Evolutionary conservation across 1,140 invertebrate species (phyloP), one percentile per base, ranked within the genome.

Genomic region (Aphaenogaster ashmeadi): DNA sequence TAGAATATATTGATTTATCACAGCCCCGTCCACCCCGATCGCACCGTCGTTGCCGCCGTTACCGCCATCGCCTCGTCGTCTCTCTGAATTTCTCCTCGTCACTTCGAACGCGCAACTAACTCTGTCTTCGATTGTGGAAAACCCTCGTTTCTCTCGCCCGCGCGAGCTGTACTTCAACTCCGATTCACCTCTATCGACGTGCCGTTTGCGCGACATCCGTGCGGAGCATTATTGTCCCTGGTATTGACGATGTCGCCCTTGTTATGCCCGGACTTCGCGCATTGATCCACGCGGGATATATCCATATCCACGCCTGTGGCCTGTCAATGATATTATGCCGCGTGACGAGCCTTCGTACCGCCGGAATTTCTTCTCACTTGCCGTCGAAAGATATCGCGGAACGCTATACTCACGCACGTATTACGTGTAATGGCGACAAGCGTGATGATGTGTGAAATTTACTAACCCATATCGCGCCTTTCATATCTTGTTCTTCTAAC

Each of bases 1-100:
- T 92, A 92, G 93, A 92, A 94, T 94, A 94, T 94, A 94, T 94
- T 94, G 94, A 94, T 94, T 94, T 94, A 94, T 94, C 92, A 90
- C 88, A 86, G 66, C 77, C 58, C 27, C 72, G 72, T 89, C 60
- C 56, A 60, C 41, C 44, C 80, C 62, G 50, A 87, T 87, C 84
- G 38, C 60, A 47, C 27, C 86, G 58, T 50, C 79, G n/a, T 52
- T 54, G 13, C n/a, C 21, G 33, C n/a, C 74, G 56, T 36, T 27
- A 41, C 62, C 62, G 13, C 21, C 60, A 3, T 52, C 71, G 36
- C 41, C 50, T n/a, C 56, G n/a, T 21, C 36, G n/a, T 66, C 66
- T 60, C 69, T 71, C 56, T 44, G 62, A 66, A 85, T 79, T 71
- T 87, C 67, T 80, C 75, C 36, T 87, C 85, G 84, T 89, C 75